These are phyloP conservation scores for Cephalopholis sonnerati DNA, from an alignment of 2,113 vertebrate species.

Conservation along the genomic window DNA sequence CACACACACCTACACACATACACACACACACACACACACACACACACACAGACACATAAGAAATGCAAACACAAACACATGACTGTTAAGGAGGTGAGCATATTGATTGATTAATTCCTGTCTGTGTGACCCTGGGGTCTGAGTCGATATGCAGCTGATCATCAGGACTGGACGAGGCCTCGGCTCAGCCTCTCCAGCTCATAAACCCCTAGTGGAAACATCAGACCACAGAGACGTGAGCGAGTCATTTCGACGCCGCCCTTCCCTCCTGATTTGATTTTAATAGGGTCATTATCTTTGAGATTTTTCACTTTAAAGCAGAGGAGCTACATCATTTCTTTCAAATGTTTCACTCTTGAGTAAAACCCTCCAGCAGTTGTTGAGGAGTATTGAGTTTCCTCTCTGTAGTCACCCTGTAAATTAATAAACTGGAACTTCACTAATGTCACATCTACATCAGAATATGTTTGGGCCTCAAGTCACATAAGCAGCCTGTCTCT, in stretches of 20 bases:
- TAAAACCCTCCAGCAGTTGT: conserved; percentile 38
- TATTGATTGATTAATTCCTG: conserved; percentile 68
- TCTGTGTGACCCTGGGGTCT: conserved; percentile 53
- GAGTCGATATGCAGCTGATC: conserved; percentile 52
- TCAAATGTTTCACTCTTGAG: conserved; percentile 35
- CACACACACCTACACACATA: background rate
- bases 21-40: background rate
- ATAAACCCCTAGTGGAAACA: conserved; percentile 40
- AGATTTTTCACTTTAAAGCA: conserved; percentile 43
- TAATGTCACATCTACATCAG: conserved; percentile 32
- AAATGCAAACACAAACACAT: conserved; percentile 63
- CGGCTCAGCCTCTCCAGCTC: conserved; percentile 19
- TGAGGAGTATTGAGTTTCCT: background rate
- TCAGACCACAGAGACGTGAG: conserved; percentile 24
- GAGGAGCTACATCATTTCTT: conserved; percentile 32
- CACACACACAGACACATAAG: conserved; percentile 24
- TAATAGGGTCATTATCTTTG: conserved; percentile 54
- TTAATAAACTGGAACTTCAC: conserved; percentile 36
- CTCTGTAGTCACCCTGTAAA: conserved; percentile 11
- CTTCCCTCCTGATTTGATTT: conserved; percentile 50
- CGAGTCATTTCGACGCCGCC: conserved; percentile 33
- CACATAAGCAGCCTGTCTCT: background rate
- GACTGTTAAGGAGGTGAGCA: conserved; percentile 44
- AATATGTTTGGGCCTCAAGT: conserved; percentile 10
- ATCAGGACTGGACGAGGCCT: conserved; percentile 26